A percentile compares a stretch with the other conserved stretches of the same genome.
These are phyloP conservation scores for Pachyrhynchus sulphureomaculatus DNA, from an alignment of 1,140 invertebrate genomes.

Conservation along the genomic window DNA sequence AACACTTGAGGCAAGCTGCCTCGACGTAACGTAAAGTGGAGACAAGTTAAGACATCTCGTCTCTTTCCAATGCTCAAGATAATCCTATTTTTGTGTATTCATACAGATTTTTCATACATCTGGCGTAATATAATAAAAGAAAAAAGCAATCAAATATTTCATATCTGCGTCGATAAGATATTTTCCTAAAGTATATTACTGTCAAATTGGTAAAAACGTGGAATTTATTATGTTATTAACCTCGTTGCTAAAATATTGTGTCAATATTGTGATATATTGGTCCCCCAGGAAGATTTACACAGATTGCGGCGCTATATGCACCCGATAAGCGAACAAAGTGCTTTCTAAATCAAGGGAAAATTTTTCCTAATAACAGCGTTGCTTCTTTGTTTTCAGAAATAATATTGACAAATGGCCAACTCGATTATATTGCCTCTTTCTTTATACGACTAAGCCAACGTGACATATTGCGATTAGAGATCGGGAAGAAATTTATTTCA, in stretches of 20 bases:
- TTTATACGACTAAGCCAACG: constrained; percentile 14
- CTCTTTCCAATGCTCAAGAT: no score
- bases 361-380: constrained; percentile 25
- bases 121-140: neutral
- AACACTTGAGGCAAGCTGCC: no score
- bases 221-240: constrained; percentile 28
- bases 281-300: constrained; percentile 23
- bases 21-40: no score
- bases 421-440: constrained; percentile 22
- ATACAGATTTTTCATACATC: no score
- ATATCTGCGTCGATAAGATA: constrained; percentile 6
- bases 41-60: no score
- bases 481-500: constrained; percentile 14
- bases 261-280: constrained; percentile 28
- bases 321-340: constrained; percentile 26
- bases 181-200: constrained; percentile 21
- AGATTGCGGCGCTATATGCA: constrained; percentile 23
- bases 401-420: constrained; percentile 28
- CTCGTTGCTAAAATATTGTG: constrained; percentile 26
- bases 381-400: constrained; percentile 28
- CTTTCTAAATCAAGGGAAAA: constrained; percentile 24
- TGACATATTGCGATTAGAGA: constrained; percentile 29
- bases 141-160: constrained; percentile 21
- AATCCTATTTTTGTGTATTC: no score
- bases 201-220: constrained; percentile 24